Evolutionary conservation across 1,140 invertebrate species (phyloP), one percentile per base, ranked within the genome.

Genomic region (Musca vetustissima): DNA sequence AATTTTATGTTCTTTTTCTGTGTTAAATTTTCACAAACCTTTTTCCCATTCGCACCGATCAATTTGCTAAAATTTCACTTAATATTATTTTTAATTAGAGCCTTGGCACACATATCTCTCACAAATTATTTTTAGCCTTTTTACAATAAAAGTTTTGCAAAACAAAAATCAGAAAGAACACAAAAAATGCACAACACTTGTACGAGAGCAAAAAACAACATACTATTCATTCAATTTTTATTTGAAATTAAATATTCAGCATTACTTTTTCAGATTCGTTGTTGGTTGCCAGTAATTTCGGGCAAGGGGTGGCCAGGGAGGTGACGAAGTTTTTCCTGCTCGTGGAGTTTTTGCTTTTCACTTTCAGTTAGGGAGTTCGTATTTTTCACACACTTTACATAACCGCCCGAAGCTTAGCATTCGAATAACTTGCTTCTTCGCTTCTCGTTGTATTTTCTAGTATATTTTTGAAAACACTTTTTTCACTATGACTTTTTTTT

Each of bases 361-460:
- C 36, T 61, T 36, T 13, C 19, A 61, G 57, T 36, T 36, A 61
- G 28, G 57, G 57, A 61, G 57, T 61, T 61, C 57, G 57, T 61
- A 36, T 50, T 66, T 53, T 66, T 65, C 52, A 49, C 52, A 61
- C 55, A 69, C 59, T 65, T 69, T 64, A 69, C 68, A 48, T 65
- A 59, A 59, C 47, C 59, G 57, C 59, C 43, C 64, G 64, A 49
- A 49, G 57, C 57, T 61, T 19, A 21, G 25, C 55, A 28, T 52
- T 66, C 64, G 21, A 66, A 43, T 50, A 66, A 50, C 64, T 50
- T 52, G 52, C 19, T 22, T 22, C 52, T 22, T 24, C 24, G 6
- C 52, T 17, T 1, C 8, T n/a, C n/a, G n/a, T 21, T 22, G 13
- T 66, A 28, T 50, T 66, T 66, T 50, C 17, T 32, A 22, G 15